These are phyloP conservation scores for Python bivittatus DNA, from an alignment of 2,113 vertebrate genomes.

Conservation along the genomic window DNA sequence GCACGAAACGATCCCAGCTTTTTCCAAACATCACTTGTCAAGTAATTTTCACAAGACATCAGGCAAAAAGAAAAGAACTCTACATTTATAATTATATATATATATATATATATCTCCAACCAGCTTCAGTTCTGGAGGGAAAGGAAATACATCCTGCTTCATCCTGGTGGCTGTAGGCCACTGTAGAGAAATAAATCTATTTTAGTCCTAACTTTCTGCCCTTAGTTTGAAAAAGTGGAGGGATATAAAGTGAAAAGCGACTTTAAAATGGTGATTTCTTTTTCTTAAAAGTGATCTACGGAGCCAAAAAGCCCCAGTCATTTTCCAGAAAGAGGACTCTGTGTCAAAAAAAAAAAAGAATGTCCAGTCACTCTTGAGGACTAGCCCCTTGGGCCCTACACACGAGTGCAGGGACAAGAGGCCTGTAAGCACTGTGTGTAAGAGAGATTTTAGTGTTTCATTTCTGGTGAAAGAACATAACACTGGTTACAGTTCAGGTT, in stretches of 20 bases:
- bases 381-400: neutral
- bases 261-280: neutral
- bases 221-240: neutral
- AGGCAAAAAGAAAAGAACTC: neutral
- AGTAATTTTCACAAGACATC: neutral
- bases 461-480: neutral
- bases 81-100: neutral
- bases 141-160: neutral
- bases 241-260: neutral
- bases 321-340: neutral
- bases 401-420: neutral
- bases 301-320: neutral
- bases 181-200: neutral
- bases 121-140: neutral
- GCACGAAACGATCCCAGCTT: neutral
- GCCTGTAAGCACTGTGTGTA: neutral
- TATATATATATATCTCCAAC: constrained; percentile 7
- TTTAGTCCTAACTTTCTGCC: neutral
- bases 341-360: neutral
- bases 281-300: neutral
- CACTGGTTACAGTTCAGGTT: neutral
- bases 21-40: neutral
- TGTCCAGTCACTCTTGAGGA: neutral
- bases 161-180: neutral
- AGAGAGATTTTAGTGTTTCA: neutral